phyloP scores from a whole-genome alignment of 2,113 vertebrate genomes.

The Terrapene triunguis region DNA sequence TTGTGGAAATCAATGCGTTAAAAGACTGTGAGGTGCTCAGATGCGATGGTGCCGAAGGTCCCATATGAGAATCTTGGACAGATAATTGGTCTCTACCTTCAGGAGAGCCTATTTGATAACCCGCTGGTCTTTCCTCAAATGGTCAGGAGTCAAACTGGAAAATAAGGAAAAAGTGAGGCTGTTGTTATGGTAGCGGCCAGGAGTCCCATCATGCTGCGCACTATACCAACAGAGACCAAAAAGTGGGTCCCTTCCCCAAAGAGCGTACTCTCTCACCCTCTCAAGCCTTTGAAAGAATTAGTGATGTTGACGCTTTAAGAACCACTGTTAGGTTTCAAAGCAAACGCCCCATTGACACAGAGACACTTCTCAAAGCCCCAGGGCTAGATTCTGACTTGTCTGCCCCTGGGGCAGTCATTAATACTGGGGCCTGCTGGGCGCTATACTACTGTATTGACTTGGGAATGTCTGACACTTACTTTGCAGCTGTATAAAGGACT shows the following conservation, averaged over 20 bases:
- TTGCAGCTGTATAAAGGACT: not conserved
- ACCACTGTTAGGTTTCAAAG: not conserved
- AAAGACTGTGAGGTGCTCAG: not conserved
- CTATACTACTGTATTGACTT: not conserved
- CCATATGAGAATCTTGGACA: not conserved
- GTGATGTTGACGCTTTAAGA: not conserved
- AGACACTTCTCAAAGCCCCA: not conserved
- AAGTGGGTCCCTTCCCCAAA: not conserved
- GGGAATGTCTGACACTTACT: not conserved
- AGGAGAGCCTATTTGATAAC: not conserved
- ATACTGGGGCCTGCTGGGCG: not conserved
- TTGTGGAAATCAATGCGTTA: not conserved
- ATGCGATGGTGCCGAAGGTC: not conserved
- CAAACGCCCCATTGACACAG: not conserved
- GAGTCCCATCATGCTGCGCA: not conserved
- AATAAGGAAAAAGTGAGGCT: not conserved
- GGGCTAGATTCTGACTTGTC: not conserved
- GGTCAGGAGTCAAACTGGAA: not conserved
- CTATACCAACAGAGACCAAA: not conserved
- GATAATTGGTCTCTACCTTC: not conserved
- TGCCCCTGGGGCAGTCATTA: not conserved
- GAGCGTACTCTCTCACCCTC: not conserved
- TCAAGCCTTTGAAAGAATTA: not conserved
- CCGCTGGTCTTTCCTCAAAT: not conserved
- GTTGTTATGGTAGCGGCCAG: not conserved